These are phyloP conservation scores for Oreochromis mossambicus DNA, from an alignment of 2,797 vertebrate species.

Conservation along the genomic window DNA sequence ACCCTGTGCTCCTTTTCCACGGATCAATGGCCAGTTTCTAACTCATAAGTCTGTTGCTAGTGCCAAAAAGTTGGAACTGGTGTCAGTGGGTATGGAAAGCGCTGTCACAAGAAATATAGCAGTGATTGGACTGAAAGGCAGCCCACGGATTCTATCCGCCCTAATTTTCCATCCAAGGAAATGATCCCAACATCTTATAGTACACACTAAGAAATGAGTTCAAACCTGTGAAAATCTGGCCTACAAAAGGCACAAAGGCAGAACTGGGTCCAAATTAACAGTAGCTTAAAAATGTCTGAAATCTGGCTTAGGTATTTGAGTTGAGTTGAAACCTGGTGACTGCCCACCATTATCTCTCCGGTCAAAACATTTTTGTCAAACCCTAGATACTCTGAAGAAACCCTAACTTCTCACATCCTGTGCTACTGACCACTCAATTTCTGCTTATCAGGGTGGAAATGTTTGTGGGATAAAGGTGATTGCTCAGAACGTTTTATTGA, in stretches of 20 bases:
- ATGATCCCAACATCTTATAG: not conserved
- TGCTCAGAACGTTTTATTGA: not conserved
- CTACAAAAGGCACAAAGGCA: accelerated
- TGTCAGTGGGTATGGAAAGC: not conserved
- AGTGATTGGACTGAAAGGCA: not conserved
- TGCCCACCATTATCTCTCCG: not conserved
- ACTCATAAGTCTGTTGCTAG: not conserved
- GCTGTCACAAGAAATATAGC: not conserved
- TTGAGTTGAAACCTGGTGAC: not conserved
- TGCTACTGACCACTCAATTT: not conserved
- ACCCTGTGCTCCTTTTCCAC: not conserved
- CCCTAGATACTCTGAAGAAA: not conserved
- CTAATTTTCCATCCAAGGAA: not conserved
- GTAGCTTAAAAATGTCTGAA: not conserved
- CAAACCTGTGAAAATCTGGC: not conserved
- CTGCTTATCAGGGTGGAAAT: not conserved
- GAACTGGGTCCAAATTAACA: not conserved
- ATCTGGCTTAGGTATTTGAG: not conserved
- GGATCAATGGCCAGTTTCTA: accelerated
- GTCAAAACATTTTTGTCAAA: accelerated
- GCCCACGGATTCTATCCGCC: accelerated
- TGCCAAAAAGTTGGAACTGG: not conserved
- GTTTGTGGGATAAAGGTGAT: not conserved
- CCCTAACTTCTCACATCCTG: not conserved
- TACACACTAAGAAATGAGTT: not conserved